Conservation (phyloP, 2,888 invertebrate species). For the Ditula angustiorana region DNA sequence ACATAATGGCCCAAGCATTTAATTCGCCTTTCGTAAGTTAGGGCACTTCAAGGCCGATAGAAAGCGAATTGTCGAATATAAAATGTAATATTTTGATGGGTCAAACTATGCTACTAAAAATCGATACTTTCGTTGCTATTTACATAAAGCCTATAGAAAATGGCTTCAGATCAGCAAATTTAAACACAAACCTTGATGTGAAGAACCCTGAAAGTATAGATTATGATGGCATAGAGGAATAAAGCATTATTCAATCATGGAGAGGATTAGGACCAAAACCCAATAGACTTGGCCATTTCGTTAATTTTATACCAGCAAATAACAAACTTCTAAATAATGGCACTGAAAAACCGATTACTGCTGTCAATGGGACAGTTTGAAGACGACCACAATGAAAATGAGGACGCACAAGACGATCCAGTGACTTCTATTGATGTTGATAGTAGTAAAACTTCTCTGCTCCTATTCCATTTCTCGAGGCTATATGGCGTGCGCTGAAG, state of each 20-base stretch:
- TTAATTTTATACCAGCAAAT: too few species aligned
- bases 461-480: neutral
- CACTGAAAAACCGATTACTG: neutral
- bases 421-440: too few species aligned
- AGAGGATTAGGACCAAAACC: neutral
- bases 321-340: neutral
- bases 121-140: neutral
- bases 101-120: neutral
- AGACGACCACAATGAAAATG: too few species aligned
- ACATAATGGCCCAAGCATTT: neutral
- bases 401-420: too few species aligned
- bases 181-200: neutral
- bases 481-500: neutral
- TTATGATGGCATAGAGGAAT: neutral
- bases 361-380: neutral
- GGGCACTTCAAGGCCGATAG: constrained; percentile 6
- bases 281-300: neutral
- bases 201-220: neutral
- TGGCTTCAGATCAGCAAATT: neutral
- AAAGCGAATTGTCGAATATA: neutral
- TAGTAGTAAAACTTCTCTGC: too few species aligned
- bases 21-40: too few species aligned
- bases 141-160: neutral
- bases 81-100: constrained; percentile 14
- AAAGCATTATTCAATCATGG: neutral